A percentile compares a stretch with the other conserved stretches of the same genome.
These are phyloP conservation scores for Melopsittacus undulatus DNA, from an alignment of 2,797 vertebrate species.

Conservation along the genomic window DNA sequence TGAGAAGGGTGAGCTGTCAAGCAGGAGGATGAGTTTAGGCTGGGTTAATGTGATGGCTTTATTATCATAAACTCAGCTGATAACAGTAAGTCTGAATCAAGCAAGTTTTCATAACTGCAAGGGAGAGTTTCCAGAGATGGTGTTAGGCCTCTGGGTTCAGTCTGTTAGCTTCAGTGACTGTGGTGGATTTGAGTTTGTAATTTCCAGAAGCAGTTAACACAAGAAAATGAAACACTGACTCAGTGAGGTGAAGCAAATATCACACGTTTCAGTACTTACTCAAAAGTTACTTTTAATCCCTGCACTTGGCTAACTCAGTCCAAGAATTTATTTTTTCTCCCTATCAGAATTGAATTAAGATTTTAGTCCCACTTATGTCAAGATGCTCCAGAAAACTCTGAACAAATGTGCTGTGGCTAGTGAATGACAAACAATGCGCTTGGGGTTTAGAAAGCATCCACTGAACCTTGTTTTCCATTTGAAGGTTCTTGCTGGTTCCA, in stretches of 20 bases:
- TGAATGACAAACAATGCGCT: neutral
- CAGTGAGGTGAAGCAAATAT: neutral
- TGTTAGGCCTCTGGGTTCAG: neutral
- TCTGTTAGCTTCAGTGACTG: neutral
- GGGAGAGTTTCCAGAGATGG: neutral
- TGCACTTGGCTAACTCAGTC: neutral
- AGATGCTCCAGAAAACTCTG: neutral
- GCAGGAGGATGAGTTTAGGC: neutral
- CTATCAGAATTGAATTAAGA: neutral
- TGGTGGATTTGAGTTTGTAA: neutral
- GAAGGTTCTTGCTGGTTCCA: neutral
- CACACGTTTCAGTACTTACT: neutral
- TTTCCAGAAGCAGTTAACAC: neutral
- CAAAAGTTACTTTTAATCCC: neutral
- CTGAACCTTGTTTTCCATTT: neutral
- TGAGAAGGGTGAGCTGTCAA: fast-evolving
- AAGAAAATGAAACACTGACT: neutral
- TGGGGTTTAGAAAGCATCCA: neutral
- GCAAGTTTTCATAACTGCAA: neutral
- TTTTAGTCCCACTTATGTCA: neutral
- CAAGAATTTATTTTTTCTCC: neutral
- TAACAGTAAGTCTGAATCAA: neutral
- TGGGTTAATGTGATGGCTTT: fast-evolving
- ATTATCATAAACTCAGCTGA: neutral
- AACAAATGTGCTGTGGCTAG: neutral